Evolutionary conservation across 2,113 vertebrate species (phyloP), one percentile per base, ranked within the genome.

Genomic region (Cynoglossus semilaevis): DNA sequence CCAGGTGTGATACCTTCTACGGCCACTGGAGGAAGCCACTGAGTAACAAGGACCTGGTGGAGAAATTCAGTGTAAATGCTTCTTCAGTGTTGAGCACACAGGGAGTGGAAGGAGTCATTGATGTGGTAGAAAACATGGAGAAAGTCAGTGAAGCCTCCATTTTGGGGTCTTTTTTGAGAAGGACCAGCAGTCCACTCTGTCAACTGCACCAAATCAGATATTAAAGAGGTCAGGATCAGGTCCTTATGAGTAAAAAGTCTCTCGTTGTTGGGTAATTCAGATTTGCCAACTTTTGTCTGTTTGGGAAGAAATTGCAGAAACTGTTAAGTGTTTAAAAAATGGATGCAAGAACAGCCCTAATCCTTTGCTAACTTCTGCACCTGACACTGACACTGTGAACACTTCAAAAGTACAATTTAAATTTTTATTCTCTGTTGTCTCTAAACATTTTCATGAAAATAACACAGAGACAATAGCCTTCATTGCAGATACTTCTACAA

Each of bases 11-110:
- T 11, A 94, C 93, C 0, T 98, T 98, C 81, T 96, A 96, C 0
- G 96, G 96, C 22, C 95, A 98, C 85, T 98, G 95, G 96, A 94
- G 94, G 80, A 94, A 91, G 46, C 96, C 96, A 1, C 82, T 98
- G 71, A 88, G 76, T 80, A 85, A 90, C n/a, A 62, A 86, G 44
- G 90, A 95, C 77, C 82, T 98, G 54, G 81, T 84, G 72, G 81
- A 83, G 12, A 98, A 98, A 75, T 98, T 98, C 77, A 86, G 75
- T 0, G 55, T 57, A 8, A 96, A 96, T 1, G 90, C 91, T 4
- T 86, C 86, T 0, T 13, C 69, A 0, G 55, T 81, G 36, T 69
- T 97, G 70, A 59, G 88, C 0, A 1, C 29, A 1, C 87, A 94
- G 63, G 84, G 80, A 0, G 54, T 83, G 7, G 92, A 95, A 77